Evolutionary conservation across 2,797 vertebrate genomes (phyloP).

Genomic region (Neomorphus geoffroyi): DNA sequence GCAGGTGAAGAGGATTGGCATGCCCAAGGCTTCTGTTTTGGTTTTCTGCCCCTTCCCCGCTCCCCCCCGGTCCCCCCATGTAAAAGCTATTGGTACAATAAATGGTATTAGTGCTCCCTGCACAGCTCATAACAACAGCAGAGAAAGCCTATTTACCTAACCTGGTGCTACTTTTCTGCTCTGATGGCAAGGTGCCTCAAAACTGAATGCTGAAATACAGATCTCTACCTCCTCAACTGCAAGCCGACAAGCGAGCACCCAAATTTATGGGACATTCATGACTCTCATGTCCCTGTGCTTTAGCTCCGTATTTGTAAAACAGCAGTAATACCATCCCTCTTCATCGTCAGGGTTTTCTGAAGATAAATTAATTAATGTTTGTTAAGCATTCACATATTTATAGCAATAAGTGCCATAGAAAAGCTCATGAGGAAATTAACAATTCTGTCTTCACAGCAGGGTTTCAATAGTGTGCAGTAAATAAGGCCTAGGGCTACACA

Average conservation of each 20-base stretch:
- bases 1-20: neutral
- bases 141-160: neutral
- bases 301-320: neutral
- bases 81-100: neutral
- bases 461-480: conserved; percentile 69
- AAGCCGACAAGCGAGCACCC: neutral
- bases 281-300: neutral
- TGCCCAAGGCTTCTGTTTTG: neutral
- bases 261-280: neutral
- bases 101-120: neutral
- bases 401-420: conserved; percentile 66
- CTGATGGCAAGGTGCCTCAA: neutral
- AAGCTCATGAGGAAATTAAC: conserved; percentile 71
- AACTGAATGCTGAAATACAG: neutral
- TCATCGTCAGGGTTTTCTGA: neutral
- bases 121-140: neutral
- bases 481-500: conserved; percentile 71
- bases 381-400: conserved; percentile 69
- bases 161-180: neutral
- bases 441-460: conserved; percentile 71
- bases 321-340: conserved; percentile 25
- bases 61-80: too few species aligned
- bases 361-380: conserved; percentile 71
- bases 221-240: neutral
- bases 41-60: too few species aligned